Conservation (phyloP, 2,113 vertebrate species). For the Ochotona princeps region DNA sequence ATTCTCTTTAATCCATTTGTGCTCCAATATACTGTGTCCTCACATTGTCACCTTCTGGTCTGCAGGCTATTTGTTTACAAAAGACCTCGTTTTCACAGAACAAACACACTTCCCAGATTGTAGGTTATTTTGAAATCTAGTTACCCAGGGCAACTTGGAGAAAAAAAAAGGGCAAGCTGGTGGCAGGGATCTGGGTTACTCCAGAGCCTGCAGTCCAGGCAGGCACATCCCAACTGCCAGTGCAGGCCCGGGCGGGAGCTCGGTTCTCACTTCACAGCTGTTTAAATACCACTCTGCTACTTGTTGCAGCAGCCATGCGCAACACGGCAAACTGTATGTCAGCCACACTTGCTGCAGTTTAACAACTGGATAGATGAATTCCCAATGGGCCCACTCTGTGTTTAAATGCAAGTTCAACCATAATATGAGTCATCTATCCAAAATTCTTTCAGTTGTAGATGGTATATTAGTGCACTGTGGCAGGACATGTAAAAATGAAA, state of each 20-base stretch:
- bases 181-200: neutral
- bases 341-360: neutral
- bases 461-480: neutral
- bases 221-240: neutral
- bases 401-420: neutral
- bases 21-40: neutral
- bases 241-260: neutral
- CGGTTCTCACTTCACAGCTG: neutral
- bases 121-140: neutral
- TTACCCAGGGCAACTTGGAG: neutral
- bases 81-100: conserved; percentile 1
- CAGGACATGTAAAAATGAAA: neutral
- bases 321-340: neutral
- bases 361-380: neutral
- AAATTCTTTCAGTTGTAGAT: neutral
- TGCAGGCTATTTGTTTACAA: neutral
- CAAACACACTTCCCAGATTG: neutral
- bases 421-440: conserved; percentile 9
- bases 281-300: neutral
- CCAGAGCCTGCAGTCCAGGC: neutral
- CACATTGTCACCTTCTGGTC: neutral
- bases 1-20: conserved; percentile 46
- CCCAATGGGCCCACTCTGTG: neutral
- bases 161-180: neutral
- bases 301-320: neutral